phyloP scores from a whole-genome alignment of 2,113 vertebrate species.

The Anseranas semipalmata region DNA sequence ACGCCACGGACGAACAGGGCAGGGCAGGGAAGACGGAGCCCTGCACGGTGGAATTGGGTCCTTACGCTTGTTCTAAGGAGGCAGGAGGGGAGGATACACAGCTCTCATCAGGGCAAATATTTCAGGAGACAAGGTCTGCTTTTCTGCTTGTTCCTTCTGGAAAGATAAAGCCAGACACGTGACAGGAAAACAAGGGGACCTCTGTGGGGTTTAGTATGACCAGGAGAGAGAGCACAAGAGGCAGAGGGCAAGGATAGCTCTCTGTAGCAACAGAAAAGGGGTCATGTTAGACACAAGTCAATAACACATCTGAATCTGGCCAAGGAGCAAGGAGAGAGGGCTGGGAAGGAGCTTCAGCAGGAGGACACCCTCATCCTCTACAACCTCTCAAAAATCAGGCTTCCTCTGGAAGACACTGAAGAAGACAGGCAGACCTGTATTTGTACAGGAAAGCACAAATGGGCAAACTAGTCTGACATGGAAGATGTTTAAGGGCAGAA shows the following conservation, averaged over 20 bases:
- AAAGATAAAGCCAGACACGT: neutral
- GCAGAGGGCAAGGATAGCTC: neutral
- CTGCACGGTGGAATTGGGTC: rapidly evolving
- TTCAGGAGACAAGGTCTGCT: neutral
- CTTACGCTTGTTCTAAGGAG: neutral
- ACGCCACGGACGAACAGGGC: neutral
- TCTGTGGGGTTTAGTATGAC: neutral
- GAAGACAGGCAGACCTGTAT: neutral
- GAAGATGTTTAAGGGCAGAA: neutral
- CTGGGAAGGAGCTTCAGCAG: neutral
- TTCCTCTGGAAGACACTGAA: neutral
- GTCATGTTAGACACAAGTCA: neutral
- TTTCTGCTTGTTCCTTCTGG: neutral
- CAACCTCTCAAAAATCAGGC: neutral
- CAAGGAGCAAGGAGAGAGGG: neutral
- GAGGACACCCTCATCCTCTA: neutral
- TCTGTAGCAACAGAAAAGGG: neutral
- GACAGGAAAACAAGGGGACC: neutral
- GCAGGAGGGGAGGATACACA: neutral
- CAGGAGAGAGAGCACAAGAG: neutral
- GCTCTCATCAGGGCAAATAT: neutral
- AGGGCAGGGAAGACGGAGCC: neutral
- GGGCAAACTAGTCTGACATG: neutral
- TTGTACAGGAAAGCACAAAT: neutral
- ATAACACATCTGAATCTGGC: neutral